phyloP scores from a whole-genome alignment of 2,797 vertebrate species.

The Sciurus carolinensis region DNA sequence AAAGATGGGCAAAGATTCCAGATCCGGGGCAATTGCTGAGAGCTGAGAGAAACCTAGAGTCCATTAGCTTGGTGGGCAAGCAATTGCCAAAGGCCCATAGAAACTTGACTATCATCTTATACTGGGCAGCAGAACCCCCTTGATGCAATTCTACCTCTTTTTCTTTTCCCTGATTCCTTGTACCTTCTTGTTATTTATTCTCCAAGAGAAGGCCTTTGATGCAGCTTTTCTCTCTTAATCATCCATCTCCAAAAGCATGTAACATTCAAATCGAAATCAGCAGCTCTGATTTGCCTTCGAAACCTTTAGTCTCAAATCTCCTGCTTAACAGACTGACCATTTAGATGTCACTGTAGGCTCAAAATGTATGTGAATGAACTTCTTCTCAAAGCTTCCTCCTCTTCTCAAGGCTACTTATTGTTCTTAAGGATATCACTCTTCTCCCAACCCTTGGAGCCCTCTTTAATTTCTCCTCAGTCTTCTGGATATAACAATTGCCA shows the following conservation, averaged over 20 bases:
- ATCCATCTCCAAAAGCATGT: background rate
- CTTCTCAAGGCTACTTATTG: background rate
- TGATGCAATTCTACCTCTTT: background rate
- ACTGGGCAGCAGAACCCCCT: background rate
- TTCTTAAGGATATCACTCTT: slow-evolving; percentile 6
- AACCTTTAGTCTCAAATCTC: background rate
- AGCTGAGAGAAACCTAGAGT: slow-evolving; percentile 10
- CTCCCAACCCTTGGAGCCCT: background rate
- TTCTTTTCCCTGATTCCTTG: background rate
- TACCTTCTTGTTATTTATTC: slow-evolving; percentile 35
- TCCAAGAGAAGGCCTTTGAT: slow-evolving; percentile 13
- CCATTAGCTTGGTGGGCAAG: background rate
- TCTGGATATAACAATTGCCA: background rate
- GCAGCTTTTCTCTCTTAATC: slow-evolving; percentile 15
- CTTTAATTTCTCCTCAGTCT: slow-evolving; percentile 19
- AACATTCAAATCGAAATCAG: background rate
- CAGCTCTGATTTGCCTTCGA: slow-evolving; percentile 1
- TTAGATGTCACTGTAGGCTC: background rate
- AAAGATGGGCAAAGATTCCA: slow-evolving; percentile 44
- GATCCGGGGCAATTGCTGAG: background rate
- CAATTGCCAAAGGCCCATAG: background rate
- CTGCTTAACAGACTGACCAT: background rate
- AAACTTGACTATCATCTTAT: background rate
- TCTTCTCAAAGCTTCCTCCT: slow-evolving; percentile 14
- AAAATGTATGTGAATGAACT: slow-evolving; percentile 1